Evolutionary conservation across 1,140 invertebrate species (phyloP), one percentile per base, ranked within the genome.

Genomic region (Zaprionus davidi): DNA sequence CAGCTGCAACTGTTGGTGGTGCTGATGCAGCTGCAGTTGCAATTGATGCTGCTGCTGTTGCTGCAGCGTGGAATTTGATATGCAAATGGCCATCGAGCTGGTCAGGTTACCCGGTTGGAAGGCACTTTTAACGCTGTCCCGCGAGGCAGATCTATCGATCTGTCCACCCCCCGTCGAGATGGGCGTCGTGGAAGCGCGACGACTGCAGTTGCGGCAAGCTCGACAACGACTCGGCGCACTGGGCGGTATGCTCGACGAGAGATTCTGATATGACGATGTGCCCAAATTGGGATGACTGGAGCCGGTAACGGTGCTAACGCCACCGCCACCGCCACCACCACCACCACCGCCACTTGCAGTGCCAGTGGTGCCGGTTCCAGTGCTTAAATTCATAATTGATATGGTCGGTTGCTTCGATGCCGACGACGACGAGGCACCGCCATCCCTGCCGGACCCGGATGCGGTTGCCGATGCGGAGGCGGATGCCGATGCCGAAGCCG

Each of bases 141-240:
- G 94, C 66, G 96, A 97, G 51, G 96, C 94, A 85, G 96, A 96
- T 75, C 96, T 95, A 74, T 90, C 95, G 95, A 93, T 96, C 94
- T 91, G 96, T 94, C 63, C 96, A 81, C 68, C 77, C 57, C 68
- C 77, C 57, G 95, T 95, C 26, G 96, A 96, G 46, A 95, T 94
- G n/a, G 96, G 96, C 66, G 96, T 96, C 20, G 96, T 95, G 3
- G 96, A 96, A 55, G 96, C 96, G 67, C 96, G 94, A 70, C 96
- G 94, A 85, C 96, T 96, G 92, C 95, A 96, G 70, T 95, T 94
- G 77, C 95, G 95, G 92, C 95, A 95, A 11, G 92, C 90, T 81
- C 94, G 93, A 38, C 94, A 93, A 83, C 93, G 95, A 70, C 83
- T 92, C 44, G 94, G 95, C 5, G 94, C 94, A 56, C 82, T 88